Evolutionary conservation across 2,888 invertebrate species (phyloP).

Genomic region (Synanthedon tipuliformis): DNA sequence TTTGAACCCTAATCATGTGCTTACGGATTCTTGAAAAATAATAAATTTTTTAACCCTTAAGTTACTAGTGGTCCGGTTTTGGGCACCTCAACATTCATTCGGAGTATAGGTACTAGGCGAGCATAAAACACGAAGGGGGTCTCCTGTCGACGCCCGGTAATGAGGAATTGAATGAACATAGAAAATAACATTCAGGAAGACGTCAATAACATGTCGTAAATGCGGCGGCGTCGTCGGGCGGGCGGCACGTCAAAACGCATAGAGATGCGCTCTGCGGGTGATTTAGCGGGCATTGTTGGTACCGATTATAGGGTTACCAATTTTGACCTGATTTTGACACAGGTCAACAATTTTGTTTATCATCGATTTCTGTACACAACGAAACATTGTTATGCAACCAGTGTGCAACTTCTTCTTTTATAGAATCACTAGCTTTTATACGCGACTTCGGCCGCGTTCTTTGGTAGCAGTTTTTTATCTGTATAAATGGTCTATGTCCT

Average conservation of each 20-base stretch:
- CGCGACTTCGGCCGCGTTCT: no score
- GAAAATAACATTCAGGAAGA: conserved; percentile 17
- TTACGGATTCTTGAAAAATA: no score
- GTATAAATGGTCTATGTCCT: no score
- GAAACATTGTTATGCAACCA: background rate
- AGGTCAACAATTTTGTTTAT: background rate
- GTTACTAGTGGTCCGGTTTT: no score
- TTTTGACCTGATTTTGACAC: conserved; percentile 8
- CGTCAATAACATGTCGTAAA: conserved; percentile 12
- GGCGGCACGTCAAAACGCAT: conserved; percentile 29
- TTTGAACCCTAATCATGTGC: no score
- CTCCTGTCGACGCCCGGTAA: background rate
- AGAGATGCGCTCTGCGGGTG: conserved; percentile 47
- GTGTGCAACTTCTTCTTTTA: background rate
- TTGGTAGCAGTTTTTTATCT: no score
- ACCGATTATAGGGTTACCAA: conserved; percentile 35
- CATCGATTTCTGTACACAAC: background rate
- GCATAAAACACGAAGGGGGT: conserved; percentile 11
- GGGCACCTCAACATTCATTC: conserved; percentile 5
- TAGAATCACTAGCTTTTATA: background rate
- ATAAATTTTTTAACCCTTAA: no score
- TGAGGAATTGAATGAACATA: conserved; percentile 5
- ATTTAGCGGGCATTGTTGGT: conserved; percentile 45
- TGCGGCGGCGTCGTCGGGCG: conserved; percentile 5
- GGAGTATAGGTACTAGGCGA: conserved; percentile 19